A percentile compares a stretch with the other conserved stretches of the same genome.
Conservation (phyloP, 2,888 invertebrate species). For the Colostygia pectinataria region DNA sequence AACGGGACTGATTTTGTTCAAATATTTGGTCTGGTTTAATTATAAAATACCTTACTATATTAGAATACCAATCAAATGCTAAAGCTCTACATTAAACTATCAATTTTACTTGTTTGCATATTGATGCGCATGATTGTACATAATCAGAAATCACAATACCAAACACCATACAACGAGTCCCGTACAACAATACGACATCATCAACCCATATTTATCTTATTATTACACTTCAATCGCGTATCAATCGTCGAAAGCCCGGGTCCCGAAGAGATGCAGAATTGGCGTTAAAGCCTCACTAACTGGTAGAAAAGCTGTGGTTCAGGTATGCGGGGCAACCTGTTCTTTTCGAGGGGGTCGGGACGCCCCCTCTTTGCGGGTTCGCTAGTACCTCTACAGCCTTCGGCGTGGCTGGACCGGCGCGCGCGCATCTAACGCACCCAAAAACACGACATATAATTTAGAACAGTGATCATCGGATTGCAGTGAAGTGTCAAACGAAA, state of each 20-base stretch:
- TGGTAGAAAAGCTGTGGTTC: slow-evolving; percentile 38
- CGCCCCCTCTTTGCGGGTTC: slow-evolving; percentile 42
- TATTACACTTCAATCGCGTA: slow-evolving; percentile 54
- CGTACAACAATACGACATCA: slow-evolving; percentile 36
- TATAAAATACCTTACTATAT: too few relatives aligned
- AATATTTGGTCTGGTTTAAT: too few relatives aligned
- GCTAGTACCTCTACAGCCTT: slow-evolving; percentile 63
- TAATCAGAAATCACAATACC: slow-evolving; percentile 4
- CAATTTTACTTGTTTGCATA: too few relatives aligned
- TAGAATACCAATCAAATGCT: too few relatives aligned
- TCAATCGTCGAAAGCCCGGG: slow-evolving; percentile 59
- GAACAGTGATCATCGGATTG: slow-evolving; percentile 67
- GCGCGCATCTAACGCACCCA: slow-evolving; percentile 40
- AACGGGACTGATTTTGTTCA: too few relatives aligned
- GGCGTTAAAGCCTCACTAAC: slow-evolving; percentile 48
- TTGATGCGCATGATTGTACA: not conserved
- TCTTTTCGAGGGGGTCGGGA: slow-evolving; percentile 51
- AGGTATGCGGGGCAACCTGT: slow-evolving; percentile 74
- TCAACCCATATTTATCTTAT: slow-evolving; percentile 55
- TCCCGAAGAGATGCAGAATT: slow-evolving; percentile 64
- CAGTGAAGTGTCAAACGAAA: slow-evolving; percentile 61
- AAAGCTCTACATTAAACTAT: too few relatives aligned
- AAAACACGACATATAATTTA: slow-evolving; percentile 30
- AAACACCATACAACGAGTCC: slow-evolving; percentile 22
- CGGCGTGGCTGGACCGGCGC: slow-evolving; percentile 54